Percentiles rank a stretch among this genome's conserved stretches.
Conservation (phyloP, 2,888 invertebrate genomes). For the Leptogaster cylindrica region DNA sequence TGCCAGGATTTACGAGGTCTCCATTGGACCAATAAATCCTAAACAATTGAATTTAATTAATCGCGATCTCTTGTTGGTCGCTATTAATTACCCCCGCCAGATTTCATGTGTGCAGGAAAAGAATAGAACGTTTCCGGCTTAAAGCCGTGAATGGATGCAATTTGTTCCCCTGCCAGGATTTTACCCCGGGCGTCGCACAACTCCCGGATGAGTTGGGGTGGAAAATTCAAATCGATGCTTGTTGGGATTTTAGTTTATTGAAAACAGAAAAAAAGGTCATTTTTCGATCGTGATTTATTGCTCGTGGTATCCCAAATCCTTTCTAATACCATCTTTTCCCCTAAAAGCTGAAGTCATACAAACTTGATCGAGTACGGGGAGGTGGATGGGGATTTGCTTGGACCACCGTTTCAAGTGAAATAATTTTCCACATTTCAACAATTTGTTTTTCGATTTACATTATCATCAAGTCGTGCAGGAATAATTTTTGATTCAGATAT, state of each 20-base stretch:
- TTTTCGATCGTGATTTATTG: slow-evolving; percentile 12
- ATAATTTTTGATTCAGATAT: no score
- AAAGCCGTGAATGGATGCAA: neutral
- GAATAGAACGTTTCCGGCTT: slow-evolving; percentile 5
- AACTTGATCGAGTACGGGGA: no score
- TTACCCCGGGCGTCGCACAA: neutral
- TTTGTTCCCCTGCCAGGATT: neutral
- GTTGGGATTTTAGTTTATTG: slow-evolving; percentile 20
- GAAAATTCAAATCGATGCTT: slow-evolving; percentile 20
- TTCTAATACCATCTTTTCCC: no score
- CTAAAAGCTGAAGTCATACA: no score
- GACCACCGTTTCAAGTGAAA: no score
- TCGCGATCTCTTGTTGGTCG: slow-evolving; percentile 24
- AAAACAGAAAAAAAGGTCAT: slow-evolving; percentile 4
- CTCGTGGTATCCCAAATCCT: neutral
- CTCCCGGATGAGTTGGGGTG: neutral
- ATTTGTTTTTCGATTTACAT: no score
- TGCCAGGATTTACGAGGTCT: slow-evolving; percentile 16
- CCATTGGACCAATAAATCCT: slow-evolving; percentile 19
- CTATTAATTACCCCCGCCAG: slow-evolving; percentile 35
- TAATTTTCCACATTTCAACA: no score
- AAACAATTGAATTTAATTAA: slow-evolving; percentile 39
- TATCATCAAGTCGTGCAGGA: no score
- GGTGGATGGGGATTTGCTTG: no score
- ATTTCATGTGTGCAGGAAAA: slow-evolving; percentile 4